Evolutionary conservation across 2,797 vertebrate species (phyloP).

Genomic region (Scomberomorus guttatus): DNA sequence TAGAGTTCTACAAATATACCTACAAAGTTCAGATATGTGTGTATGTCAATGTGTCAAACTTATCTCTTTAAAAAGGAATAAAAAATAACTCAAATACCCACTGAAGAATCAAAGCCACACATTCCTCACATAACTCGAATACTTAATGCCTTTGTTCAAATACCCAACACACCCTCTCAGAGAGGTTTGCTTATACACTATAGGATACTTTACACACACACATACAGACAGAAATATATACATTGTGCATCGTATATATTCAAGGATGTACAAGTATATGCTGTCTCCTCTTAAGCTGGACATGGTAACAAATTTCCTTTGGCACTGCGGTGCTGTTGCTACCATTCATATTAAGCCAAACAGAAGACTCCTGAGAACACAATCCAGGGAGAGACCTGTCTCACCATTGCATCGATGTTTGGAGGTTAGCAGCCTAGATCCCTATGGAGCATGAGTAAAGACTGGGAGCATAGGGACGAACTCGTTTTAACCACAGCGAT

Average conservation of each 20-base stretch:
- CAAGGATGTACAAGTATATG: neutral
- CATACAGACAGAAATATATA: neutral
- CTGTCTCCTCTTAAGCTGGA: constrained; percentile 4
- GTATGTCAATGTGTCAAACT: constrained; percentile 35
- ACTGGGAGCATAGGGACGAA: constrained; percentile 69
- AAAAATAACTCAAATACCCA: constrained; percentile 69
- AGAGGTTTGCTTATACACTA: constrained; percentile 69
- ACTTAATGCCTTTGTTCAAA: constrained; percentile 88
- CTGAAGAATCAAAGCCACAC: constrained; percentile 79
- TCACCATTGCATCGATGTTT: constrained; percentile 43
- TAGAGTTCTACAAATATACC: neutral
- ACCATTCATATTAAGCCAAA: constrained; percentile 39
- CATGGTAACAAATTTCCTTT: constrained; percentile 22
- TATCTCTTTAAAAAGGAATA: constrained; percentile 46
- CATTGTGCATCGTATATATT: neutral
- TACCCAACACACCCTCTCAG: constrained; percentile 82
- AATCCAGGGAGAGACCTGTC: constrained; percentile 31
- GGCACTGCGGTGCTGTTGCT: constrained; percentile 26
- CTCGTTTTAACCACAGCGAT: constrained; percentile 81
- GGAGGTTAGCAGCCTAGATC: constrained; percentile 65
- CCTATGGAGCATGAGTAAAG: constrained; percentile 71
- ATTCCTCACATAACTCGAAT: constrained; percentile 88
- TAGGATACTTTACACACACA: constrained; percentile 58
- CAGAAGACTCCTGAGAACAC: constrained; percentile 41
- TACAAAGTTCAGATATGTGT: neutral